Base-by-base conservation (phyloP, 2,888 invertebrate species). In the Brachynemurus nebulosus region DNA sequence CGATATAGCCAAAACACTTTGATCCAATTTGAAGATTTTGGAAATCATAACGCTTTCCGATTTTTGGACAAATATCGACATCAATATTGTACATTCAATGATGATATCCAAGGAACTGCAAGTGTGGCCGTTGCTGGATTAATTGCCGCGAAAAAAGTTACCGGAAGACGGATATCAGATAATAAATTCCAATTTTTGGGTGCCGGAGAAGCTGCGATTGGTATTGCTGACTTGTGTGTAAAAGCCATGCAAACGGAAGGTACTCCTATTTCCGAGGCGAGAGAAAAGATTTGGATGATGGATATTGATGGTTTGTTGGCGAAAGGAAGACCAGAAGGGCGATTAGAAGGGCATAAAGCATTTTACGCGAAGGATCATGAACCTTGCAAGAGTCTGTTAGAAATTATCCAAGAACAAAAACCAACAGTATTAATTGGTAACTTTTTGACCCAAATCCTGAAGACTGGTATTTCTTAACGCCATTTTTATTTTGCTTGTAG, bases 81-180 rank as follows among this genome's bases (percentile, higher is more conserved):
- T 57, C 75, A 76, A 51, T 97, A 92, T 64, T 97, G 96, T 66
- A 93, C 92, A 11, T 98, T 98, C 68, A 98, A 99, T 68, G 98
- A 98, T 63, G 98, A 98, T 63, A 98, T 98, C 60, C 96, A 98
- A 64, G 95, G 95, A 58, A 93, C 96, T 4, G 97, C 98, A 2
- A 73, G 93, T 4, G 97, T 98, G 14, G 95, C 93, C 8, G 85
- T 97, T 17, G 92, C 91, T n/a, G 98, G 98, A 0, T 69, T 98
- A 38, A 62, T 97, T 49, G 88, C 95, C 30, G 84, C 90, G 18
- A 70, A 92, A 34, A 72, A 85, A 47, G 67, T 95, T 54, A 95
- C 93, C 9, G 78, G 82, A 51, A 89, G 78, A 51, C 74, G 72
- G 53, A 70, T 98, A 20, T 77, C 78, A 2, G 86, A 96, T 16